Evolutionary conservation across 2,888 invertebrate species (phyloP), one percentile per base, ranked within the genome.

Genomic region (Axea sp.): DNA sequence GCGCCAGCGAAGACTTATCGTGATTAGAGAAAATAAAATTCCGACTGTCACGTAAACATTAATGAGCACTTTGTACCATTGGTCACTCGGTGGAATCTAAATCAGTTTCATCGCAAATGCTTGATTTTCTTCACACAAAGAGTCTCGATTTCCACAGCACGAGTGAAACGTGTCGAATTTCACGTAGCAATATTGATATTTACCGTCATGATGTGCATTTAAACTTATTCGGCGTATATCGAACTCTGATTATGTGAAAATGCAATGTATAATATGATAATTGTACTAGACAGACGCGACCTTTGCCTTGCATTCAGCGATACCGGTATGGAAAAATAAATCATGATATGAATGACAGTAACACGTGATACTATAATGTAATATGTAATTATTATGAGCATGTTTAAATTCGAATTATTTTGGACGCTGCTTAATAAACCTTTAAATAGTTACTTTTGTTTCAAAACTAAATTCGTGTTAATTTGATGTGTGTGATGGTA

Each of bases 271-370:
- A 59, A 64, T 59, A 65, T 53, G 59, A 71, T 62, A 62, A 73
- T 73, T 65, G 59, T 35, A 41, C 24, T 41, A 45, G 60, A 59
- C 53, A 47, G 49, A 33, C 37, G 28, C 73, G 73, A 73, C 73
- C 73, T 73, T 73, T 73, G 73, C 73, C 67, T 73, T 60, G 53
- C 53, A 65, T 57, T 72, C 72, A 59, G 39, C 51, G 72, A 72
- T 72, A 72, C 45, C 19, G 49, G 39, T 19, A 9, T 57, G 64
- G 43, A 71, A 72, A 55, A 65, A 72, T 57, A 72, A 67, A 55
- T 60, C 65, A 33, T 15, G 55, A 59, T 73, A 73, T 60, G 60
- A 30, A 28, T 64, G 33, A 57, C 43, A 37, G 47, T 31, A 19
- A 24, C 71, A 62, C 71, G 62, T 71, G 71, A 55, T 71, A 28